Evolutionary conservation across 2,797 vertebrate species (phyloP).

Genomic region (Sebastes trivittatus): DNA sequence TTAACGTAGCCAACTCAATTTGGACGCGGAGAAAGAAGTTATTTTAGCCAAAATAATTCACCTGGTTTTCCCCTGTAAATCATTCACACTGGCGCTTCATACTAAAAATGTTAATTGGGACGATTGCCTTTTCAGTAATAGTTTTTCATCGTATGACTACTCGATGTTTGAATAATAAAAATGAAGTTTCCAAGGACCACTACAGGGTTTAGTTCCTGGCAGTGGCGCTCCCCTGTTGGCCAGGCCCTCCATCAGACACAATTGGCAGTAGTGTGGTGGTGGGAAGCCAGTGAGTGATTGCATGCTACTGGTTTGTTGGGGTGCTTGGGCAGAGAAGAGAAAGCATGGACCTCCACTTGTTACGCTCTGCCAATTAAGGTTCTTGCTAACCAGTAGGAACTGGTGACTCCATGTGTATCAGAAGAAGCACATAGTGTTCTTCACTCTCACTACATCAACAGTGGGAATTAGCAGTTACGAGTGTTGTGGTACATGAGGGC

Average conservation of each 20-base stretch:
- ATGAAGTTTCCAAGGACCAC: neutral
- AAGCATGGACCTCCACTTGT: neutral
- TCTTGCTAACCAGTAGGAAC: neutral
- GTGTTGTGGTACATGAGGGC: neutral
- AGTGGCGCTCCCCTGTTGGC: neutral
- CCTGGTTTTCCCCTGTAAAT: neutral
- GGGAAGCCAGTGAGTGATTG: constrained; percentile 15
- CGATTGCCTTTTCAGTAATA: neutral
- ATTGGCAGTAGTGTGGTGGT: neutral
- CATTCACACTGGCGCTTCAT: neutral
- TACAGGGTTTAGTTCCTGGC: constrained; percentile 13
- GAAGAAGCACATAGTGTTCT: neutral
- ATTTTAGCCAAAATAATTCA: neutral
- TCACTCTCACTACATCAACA: neutral
- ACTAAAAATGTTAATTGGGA: neutral
- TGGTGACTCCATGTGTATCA: neutral
- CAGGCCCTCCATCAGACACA: neutral
- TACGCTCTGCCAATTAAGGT: neutral
- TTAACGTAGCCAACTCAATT: neutral
- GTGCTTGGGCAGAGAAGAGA: neutral
- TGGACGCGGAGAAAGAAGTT: neutral
- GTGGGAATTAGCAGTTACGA: neutral
- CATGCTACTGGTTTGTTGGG: neutral
- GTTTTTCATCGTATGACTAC: neutral
- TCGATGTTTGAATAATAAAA: constrained; percentile 15